Percentiles rank a stretch among this genome's conserved stretches.
These are phyloP conservation scores for Parapristionchus giblindavisi DNA, from an alignment of 2,888 invertebrate genomes.

Conservation along the genomic window DNA sequence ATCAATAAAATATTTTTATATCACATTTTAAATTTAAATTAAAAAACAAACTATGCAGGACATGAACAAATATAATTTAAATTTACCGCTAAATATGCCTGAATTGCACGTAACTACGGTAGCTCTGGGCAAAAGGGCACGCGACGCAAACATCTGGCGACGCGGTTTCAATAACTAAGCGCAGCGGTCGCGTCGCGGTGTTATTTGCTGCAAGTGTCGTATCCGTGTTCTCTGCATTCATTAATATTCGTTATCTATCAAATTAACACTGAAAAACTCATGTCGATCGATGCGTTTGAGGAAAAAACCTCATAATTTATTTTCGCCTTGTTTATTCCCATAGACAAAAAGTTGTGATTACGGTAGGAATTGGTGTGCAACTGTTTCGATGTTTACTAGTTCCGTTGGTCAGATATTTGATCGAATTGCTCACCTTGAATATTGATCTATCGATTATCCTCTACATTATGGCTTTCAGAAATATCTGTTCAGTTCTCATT, in stretches of 20 bases:
- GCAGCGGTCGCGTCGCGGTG: slow-evolving; percentile 7
- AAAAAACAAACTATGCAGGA: no score
- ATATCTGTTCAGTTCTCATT: no score
- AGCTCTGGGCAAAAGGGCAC: background rate
- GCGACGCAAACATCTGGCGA: background rate
- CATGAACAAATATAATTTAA: slow-evolving; percentile 10
- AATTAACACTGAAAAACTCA: no score
- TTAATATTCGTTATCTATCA: background rate
- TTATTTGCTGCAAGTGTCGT: slow-evolving; percentile 3
- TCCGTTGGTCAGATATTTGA: background rate
- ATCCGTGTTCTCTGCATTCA: background rate
- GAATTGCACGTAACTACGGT: slow-evolving; percentile 1
- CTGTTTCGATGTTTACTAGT: background rate
- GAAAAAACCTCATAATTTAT: no score
- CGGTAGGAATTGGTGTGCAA: background rate
- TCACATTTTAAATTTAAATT: no score
- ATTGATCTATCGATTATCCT: no score
- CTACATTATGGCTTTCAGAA: no score
- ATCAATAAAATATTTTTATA: no score
- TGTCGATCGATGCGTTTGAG: no score
- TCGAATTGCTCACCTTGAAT: no score
- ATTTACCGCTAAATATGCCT: background rate
- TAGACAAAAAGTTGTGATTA: no score
- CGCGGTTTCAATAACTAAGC: background rate
- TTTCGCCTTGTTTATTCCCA: no score